Percentiles rank a stretch among this genome's conserved stretches.
Evolutionary conservation across 2,797 vertebrate genomes (phyloP).

Genomic region (Urosaurus nigricauda): DNA sequence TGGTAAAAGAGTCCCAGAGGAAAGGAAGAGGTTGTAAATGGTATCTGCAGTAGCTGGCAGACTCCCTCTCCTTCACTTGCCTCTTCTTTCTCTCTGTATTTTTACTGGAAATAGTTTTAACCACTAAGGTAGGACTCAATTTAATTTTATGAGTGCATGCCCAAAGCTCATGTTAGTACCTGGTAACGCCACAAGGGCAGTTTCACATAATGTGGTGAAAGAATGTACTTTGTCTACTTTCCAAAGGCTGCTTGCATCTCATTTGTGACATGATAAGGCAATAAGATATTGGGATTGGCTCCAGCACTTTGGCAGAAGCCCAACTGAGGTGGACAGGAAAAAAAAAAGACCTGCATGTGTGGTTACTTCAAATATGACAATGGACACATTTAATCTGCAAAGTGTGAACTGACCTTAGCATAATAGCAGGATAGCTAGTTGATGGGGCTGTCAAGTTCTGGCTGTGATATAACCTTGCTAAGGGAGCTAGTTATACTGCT

Average conservation of each 20-base stretch:
- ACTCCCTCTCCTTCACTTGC: no score
- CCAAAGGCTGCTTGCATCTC: background rate
- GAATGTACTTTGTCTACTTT: background rate
- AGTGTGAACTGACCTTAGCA: background rate
- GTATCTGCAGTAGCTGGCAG: no score
- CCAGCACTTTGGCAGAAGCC: background rate
- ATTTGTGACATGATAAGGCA: background rate
- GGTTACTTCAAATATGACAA: conserved; percentile 1
- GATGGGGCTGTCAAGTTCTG: background rate
- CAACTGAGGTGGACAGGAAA: background rate
- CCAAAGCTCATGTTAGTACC: background rate
- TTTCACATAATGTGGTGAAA: background rate
- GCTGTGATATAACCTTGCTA: no score
- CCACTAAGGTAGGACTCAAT: background rate
- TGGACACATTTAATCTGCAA: background rate
- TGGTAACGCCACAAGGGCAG: background rate
- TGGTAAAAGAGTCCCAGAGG: no score
- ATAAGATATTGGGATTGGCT: background rate
- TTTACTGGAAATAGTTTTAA: background rate
- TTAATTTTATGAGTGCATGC: background rate
- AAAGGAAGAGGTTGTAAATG: no score
- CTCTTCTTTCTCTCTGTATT: no score
- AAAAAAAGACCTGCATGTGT: background rate
- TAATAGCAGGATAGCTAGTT: background rate
- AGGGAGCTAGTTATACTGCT: background rate